A percentile compares a stretch with the other conserved stretches of the same genome.
Evolutionary conservation across 2,113 vertebrate species (phyloP).

Genomic region (Tetrax tetrax): DNA sequence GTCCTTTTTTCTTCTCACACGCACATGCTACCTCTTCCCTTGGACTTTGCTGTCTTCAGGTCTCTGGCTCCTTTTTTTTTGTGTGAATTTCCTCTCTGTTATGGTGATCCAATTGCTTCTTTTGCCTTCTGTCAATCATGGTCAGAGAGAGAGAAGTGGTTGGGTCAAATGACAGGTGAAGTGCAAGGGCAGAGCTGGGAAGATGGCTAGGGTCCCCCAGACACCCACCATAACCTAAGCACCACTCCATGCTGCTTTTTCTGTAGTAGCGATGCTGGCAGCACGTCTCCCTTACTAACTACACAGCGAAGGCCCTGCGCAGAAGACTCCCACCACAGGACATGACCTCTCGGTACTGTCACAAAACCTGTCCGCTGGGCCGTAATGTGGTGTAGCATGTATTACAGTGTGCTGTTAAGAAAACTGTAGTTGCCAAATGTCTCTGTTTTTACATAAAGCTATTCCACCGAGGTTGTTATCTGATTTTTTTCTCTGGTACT

Average conservation of each 20-base stretch:
- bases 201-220: background rate
- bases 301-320: background rate
- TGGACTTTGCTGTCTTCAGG: background rate
- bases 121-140: background rate
- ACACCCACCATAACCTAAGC: background rate
- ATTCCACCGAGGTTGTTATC: constrained; percentile 8
- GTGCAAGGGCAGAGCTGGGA: background rate
- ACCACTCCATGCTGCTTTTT: background rate
- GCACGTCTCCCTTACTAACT: background rate
- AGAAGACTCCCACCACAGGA: background rate
- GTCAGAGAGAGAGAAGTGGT: background rate
- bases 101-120: background rate
- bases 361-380: background rate
- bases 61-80: background rate
- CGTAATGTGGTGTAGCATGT: background rate
- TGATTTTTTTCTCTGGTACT: constrained; percentile 52
- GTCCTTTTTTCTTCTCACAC: background rate
- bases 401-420: background rate
- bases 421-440: constrained; percentile 13
- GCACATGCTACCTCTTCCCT: fast-evolving
- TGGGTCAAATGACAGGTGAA: background rate
- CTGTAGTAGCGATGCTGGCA: background rate
- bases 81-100: background rate
- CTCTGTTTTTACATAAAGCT: constrained; percentile 34
- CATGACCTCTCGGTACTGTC: fast-evolving